Evolutionary conservation across 2,113 vertebrate species (phyloP).

Genomic region (Argyrosomus japonicus): DNA sequence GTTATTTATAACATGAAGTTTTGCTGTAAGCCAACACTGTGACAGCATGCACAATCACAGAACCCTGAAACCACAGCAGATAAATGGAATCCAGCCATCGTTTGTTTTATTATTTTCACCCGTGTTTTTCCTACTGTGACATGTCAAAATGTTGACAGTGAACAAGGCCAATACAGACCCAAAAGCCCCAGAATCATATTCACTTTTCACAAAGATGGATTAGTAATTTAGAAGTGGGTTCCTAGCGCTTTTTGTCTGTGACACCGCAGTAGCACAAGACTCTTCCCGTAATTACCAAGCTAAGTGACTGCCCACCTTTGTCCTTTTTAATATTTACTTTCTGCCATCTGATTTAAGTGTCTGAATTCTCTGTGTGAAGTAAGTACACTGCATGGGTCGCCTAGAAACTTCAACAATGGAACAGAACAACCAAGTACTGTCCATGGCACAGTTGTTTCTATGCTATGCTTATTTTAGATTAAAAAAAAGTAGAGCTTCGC

Average conservation of each 20-base stretch:
- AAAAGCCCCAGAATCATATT: not conserved
- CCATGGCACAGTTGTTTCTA: too few relatives aligned
- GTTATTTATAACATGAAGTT: not conserved
- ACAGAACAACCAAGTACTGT: not conserved
- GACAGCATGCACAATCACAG: not conserved
- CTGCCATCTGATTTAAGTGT: not conserved
- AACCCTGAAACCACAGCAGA: not conserved
- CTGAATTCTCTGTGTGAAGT: not conserved
- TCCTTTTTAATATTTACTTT: too few relatives aligned
- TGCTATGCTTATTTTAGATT: too few relatives aligned
- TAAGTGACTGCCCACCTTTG: too few relatives aligned
- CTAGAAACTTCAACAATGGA: not conserved
- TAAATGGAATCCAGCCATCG: not conserved
- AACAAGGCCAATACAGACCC: not conserved
- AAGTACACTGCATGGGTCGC: not conserved
- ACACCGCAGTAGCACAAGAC: not conserved
- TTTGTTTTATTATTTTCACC: too few relatives aligned
- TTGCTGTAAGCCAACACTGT: not conserved
- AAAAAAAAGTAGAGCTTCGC: not conserved
- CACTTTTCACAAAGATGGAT: not conserved
- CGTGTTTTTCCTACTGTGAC: not conserved
- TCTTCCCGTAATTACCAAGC: not conserved
- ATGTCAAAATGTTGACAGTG: not conserved
- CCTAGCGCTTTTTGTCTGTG: too few relatives aligned
- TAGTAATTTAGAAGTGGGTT: not conserved